Percentiles rank a stretch among this genome's conserved stretches.
Conservation (phyloP, 2,888 invertebrate genomes). For the Scrobipalpa atriplicella region DNA sequence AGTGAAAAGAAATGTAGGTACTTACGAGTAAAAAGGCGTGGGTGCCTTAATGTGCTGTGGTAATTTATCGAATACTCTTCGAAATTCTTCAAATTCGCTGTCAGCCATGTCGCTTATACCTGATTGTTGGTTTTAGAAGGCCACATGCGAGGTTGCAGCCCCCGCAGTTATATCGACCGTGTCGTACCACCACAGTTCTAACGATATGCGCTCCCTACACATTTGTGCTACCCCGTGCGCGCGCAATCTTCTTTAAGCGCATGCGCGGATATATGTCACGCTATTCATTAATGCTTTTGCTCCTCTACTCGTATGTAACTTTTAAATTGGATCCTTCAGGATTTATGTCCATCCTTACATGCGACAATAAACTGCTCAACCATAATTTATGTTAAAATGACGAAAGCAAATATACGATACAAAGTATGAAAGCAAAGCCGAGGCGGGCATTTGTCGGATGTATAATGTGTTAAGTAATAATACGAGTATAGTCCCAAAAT, state of each 20-base stretch:
- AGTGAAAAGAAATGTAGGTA: constrained; percentile 50
- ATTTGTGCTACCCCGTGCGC: constrained; percentile 6
- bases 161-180: constrained; percentile 65
- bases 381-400: too few species aligned
- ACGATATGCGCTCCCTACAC: background rate
- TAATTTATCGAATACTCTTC: constrained; percentile 91
- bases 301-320: too few species aligned
- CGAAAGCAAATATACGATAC: too few species aligned
- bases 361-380: too few species aligned
- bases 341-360: too few species aligned
- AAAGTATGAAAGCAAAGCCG: too few species aligned
- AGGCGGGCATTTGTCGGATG: too few species aligned
- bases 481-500: too few species aligned
- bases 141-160: constrained; percentile 65
- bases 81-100: constrained; percentile 96
- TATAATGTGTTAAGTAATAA: too few species aligned
- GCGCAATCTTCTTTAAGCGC: background rate
- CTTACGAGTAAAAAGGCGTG: constrained; percentile 95
- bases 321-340: too few species aligned
- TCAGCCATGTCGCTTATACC: constrained; percentile 92
- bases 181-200: constrained; percentile 18
- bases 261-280: constrained; percentile 20
- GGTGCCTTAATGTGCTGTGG: constrained; percentile 91
- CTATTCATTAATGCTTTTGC: background rate
- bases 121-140: constrained; percentile 84